Evolutionary conservation across 2,888 invertebrate species (phyloP), one percentile per base, ranked within the genome.

Genomic region (Gymnosoma rotundatum): DNA sequence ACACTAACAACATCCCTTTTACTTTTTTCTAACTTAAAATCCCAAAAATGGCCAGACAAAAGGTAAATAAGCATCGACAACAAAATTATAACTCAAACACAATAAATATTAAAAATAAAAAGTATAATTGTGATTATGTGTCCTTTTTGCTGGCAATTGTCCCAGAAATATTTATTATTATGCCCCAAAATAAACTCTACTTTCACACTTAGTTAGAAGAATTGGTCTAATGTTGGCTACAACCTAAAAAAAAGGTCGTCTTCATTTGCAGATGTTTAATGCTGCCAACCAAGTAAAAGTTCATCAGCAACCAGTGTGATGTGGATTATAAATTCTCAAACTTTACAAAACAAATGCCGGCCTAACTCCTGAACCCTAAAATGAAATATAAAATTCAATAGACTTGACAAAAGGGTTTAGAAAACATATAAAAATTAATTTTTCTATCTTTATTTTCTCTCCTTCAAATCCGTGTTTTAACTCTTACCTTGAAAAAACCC

Each of bases 261-360:
- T 61, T 61, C 38, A 38, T 73, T 61, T 61, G 72, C 72, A 21
- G 61, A 50, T 61, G 72, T 58, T 50, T 50, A 12, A 16, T n/a
- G 25, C 56, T 48, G 6, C 16, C 20, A 67, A 61, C 16, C 38
- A 20, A 42, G 54, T 21, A 72, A 82, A 82, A 70, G 75, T 73
- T 73, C 79, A 45, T 25, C 32, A 72, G 70, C 75, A 82, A 76
- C 75, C 75, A 58, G 75, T 82, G 81, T 76, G 75, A 20, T 70
- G 75, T 48, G 66, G 64, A 70, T 70, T 52, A 70, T 70, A 18
- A 76, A 64, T 32, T 38, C 42, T 25, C 50, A 20, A 52, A 52
- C 18, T 10, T 18, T 48, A 16, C 6, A 48, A 12, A 52, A 7
- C 7, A 52, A 52, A 52, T 8, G 50, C 9, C 9, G 18, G 45